A percentile compares a stretch with the other conserved stretches of the same genome.
Conservation (phyloP, 2,113 vertebrate genomes). For the Sclerurus mexicanus region DNA sequence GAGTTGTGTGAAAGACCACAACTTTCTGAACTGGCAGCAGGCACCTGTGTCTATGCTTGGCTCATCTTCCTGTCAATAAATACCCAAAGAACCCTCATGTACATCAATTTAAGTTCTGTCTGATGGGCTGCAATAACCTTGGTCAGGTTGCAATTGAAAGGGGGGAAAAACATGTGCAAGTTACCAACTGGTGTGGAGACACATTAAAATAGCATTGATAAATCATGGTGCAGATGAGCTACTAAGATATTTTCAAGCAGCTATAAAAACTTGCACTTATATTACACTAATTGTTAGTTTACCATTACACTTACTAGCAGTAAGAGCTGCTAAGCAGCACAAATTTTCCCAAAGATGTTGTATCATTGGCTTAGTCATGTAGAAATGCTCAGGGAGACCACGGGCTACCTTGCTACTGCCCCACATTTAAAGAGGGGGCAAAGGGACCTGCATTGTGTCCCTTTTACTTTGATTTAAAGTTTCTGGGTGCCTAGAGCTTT, state of each 20-base stretch:
- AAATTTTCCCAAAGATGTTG: neutral
- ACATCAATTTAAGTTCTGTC: neutral
- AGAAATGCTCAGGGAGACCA: neutral
- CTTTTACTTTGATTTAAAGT: neutral
- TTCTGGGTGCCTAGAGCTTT: neutral
- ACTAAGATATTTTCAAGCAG: neutral
- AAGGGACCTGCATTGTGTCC: neutral
- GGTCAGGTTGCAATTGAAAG: neutral
- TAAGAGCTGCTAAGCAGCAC: neutral
- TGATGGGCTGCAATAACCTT: neutral
- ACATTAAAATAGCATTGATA: neutral
- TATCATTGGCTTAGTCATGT: neutral
- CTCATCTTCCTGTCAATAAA: neutral
- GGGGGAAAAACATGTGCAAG: neutral
- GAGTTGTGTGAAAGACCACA: neutral
- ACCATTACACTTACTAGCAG: neutral
- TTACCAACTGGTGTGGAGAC: neutral
- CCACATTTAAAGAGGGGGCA: neutral
- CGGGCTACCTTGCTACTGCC: neutral
- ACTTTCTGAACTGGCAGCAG: neutral
- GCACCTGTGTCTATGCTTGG: neutral
- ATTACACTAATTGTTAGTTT: neutral
- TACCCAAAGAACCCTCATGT: neutral
- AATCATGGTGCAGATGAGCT: neutral
- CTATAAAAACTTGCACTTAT: conserved; percentile 16